Conservation (phyloP, 35 echinoderm and acorn worm species). For the Lytechinus variegatus region DNA sequence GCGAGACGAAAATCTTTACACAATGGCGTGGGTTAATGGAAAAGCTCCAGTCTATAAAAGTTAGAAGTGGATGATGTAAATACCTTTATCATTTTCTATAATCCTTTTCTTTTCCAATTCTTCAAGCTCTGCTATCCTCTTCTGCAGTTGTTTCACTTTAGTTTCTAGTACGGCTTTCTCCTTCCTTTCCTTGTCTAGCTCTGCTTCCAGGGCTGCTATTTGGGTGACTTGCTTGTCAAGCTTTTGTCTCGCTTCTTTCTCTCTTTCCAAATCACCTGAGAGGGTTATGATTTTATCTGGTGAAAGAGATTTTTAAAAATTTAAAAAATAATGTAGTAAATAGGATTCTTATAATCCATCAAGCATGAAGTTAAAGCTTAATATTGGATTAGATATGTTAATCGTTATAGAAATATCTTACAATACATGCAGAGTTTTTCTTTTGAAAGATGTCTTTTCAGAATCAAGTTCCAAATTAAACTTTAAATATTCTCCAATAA, state of each 20-base stretch:
- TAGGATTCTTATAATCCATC: too few relatives aligned
- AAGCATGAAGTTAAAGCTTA: too few relatives aligned
- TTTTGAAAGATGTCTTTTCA: too few relatives aligned
- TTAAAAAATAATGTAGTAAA: too few relatives aligned
- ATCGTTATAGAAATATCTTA: too few relatives aligned
- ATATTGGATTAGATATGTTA: too few relatives aligned
- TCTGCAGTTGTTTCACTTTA: not conserved
- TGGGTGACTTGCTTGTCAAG: not conserved
- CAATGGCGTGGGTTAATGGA: not conserved
- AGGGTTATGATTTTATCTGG: conserved; percentile 9
- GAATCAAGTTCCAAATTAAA: too few relatives aligned
- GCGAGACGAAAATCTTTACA: too few relatives aligned
- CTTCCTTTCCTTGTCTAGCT: not conserved
- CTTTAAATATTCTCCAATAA: too few relatives aligned
- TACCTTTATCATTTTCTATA: not conserved
- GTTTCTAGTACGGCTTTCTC: not conserved
- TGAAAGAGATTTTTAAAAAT: too few relatives aligned
- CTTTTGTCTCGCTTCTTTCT: not conserved
- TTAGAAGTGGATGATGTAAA: not conserved
- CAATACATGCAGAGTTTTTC: too few relatives aligned
- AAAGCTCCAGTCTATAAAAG: not conserved
- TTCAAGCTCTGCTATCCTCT: not conserved
- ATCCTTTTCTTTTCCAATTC: conserved; percentile 10
- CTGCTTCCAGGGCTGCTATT: not conserved
- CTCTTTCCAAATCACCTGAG: not conserved